phyloP scores from a whole-genome alignment of 1,140 invertebrate genomes.

The Spodoptera frugiperda region DNA sequence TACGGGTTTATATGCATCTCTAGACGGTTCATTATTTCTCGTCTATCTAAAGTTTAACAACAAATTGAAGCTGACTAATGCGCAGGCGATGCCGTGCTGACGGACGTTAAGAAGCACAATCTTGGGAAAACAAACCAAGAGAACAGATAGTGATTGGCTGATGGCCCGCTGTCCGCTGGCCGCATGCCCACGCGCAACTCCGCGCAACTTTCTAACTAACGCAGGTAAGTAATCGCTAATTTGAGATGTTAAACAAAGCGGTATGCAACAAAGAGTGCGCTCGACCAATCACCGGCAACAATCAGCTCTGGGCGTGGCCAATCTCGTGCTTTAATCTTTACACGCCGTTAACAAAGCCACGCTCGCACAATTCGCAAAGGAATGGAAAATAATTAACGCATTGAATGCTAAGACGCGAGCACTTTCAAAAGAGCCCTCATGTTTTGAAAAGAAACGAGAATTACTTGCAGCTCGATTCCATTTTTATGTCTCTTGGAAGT shows the following conservation, averaged over 20 bases:
- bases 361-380: constrained; percentile 67
- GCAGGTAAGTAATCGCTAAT: constrained; percentile 68
- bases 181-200: constrained; percentile 32
- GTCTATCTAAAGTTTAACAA: background rate
- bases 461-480: constrained; percentile 12
- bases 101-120: constrained; percentile 9
- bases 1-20: background rate
- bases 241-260: constrained; percentile 72
- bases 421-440: constrained; percentile 34
- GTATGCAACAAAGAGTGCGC: constrained; percentile 68
- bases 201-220: constrained; percentile 52
- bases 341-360: constrained; percentile 67
- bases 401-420: constrained; percentile 59
- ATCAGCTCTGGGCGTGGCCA: constrained; percentile 69
- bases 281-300: constrained; percentile 70
- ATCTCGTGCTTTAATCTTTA: constrained; percentile 65
- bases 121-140: background rate
- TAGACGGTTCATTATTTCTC: background rate
- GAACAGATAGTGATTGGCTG: background rate
- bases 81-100: constrained; percentile 2
- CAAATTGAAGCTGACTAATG: constrained; percentile 17
- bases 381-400: constrained; percentile 76
- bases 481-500: background rate
- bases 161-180: background rate
- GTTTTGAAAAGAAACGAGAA: constrained; percentile 38